phyloP scores from a whole-genome alignment of 2,888 invertebrate species.

The Stegana nigrithorax region DNA sequence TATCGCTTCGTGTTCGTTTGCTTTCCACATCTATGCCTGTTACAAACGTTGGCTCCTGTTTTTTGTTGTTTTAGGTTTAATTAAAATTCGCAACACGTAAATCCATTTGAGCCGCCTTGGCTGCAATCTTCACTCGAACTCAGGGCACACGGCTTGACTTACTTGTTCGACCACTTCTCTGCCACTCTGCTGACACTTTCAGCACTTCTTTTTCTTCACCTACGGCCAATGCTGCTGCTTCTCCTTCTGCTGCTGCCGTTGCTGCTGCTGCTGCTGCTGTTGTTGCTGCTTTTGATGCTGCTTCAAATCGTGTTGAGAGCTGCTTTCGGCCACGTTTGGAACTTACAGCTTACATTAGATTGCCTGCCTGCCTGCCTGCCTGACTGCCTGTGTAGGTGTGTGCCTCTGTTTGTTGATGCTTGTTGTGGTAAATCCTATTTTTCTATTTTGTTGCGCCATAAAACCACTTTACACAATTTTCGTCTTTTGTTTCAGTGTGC shows the following conservation, averaged over 20 bases:
- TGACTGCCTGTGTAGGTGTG: conserved; percentile 9
- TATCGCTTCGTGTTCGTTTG: too few relatives aligned
- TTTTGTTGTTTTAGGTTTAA: conserved; percentile 55
- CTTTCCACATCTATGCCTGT: too few relatives aligned
- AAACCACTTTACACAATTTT: conserved; percentile 62
- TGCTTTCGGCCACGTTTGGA: conserved; percentile 12
- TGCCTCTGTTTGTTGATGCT: conserved; percentile 26
- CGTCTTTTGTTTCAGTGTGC: conserved; percentile 52
- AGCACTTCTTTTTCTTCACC: conserved; percentile 32
- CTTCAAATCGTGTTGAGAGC: background rate
- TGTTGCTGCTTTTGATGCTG: background rate
- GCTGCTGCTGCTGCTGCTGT: conserved; percentile 24
- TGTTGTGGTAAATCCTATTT: conserved; percentile 56
- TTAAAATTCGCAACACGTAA: conserved; percentile 63
- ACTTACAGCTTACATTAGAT: conserved; percentile 8
- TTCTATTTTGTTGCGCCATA: conserved; percentile 61
- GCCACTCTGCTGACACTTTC: conserved; percentile 20
- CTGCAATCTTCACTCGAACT: conserved; percentile 61
- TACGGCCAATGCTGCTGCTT: background rate
- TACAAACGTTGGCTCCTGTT: too few relatives aligned
- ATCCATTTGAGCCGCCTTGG: conserved; percentile 62
- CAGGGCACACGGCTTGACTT: conserved; percentile 41
- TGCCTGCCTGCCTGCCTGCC: conserved; percentile 7
- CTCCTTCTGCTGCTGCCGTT: background rate
- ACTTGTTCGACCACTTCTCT: background rate